Percentiles rank a stretch among this genome's conserved stretches.
Evolutionary conservation across 2,888 invertebrate genomes (phyloP).

Genomic region (Ochropacha duplaris): DNA sequence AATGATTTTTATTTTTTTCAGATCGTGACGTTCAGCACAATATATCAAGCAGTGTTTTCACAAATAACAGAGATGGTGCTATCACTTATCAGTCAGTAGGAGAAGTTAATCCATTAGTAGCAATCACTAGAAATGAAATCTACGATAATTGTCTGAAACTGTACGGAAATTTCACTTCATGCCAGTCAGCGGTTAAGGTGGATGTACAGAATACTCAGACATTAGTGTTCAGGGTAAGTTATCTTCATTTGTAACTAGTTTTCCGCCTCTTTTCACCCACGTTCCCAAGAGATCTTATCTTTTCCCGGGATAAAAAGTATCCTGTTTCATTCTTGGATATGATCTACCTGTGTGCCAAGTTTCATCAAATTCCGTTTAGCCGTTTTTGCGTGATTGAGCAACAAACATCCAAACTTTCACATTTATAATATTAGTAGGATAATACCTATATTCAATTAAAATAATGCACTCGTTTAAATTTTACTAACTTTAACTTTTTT

Average conservation of each 20-base stretch:
- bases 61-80: conserved; percentile 93
- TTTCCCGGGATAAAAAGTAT: too few species aligned
- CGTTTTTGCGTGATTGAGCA: too few species aligned
- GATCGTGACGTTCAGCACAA: conserved; percentile 96
- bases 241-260: background rate
- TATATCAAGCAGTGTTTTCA: conserved; percentile 91
- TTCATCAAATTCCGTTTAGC: too few species aligned
- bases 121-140: conserved; percentile 93
- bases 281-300: too few species aligned
- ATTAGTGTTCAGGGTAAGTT: conserved; percentile 90
- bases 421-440: too few species aligned
- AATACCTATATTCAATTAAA: too few species aligned
- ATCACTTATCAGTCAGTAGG: conserved; percentile 95
- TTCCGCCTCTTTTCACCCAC: too few species aligned
- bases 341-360: too few species aligned
- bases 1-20: conserved; percentile 59
- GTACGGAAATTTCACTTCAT: conserved; percentile 97
- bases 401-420: too few species aligned
- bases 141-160: conserved; percentile 93
- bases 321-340: too few species aligned
- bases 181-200: conserved; percentile 91
- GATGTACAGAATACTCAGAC: conserved; percentile 97
- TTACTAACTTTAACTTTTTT: too few species aligned
- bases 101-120: conserved; percentile 95
- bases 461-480: too few species aligned